Base-by-base conservation (phyloP, 92 coral and sea anemone genomes). In the Porites divaricata region DNA sequence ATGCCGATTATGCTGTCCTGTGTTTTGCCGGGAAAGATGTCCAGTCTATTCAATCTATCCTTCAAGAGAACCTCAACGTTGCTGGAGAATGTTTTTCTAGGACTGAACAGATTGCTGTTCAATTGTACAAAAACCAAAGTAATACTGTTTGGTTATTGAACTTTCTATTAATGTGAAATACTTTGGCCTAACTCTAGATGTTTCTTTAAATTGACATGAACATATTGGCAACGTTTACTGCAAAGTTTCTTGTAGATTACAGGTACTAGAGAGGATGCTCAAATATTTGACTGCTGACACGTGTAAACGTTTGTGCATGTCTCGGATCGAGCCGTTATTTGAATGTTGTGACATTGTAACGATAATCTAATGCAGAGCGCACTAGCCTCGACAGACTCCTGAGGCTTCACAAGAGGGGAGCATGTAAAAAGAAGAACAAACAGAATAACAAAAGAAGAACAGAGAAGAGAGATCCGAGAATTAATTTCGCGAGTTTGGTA, bases 281-380 rank as follows among this genome's bases (percentile, higher is more conserved):
- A 63, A 25, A 67, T 28, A 67, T 67, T 67, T 67, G 72, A 67
- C 10, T 67, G 16, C 50, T 24, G 72, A 67, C 72, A 25, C 72
- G 13, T 67, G 72, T 25, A 67, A 67, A 67, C 50, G 2, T 67
- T 67, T 67, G 14, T 11, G 24, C 28, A 15, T 1, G 72, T 9
- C 15, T 67, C 17, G 25, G 1, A 67, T 67, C 16, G 49, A 67
- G 50, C 49, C 50, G 19, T 67, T 67, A 67, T 67, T 65, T 2
- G 70, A 21, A 65, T 65, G 23, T 65, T 65, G 70, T 23, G 56
- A 52, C 56, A 52, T 52, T 8, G 12, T 52, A 52, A n/a, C n/a
- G n/a, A n/a, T 52, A 2, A 0, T 52, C 56, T 25, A 25, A 25
- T 25, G 28, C 28, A 25, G 28, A 25, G 1, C 28, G 28, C 28